phyloP scores from a whole-genome alignment of 2,888 invertebrate genomes.

The Melitaea athalia region DNA sequence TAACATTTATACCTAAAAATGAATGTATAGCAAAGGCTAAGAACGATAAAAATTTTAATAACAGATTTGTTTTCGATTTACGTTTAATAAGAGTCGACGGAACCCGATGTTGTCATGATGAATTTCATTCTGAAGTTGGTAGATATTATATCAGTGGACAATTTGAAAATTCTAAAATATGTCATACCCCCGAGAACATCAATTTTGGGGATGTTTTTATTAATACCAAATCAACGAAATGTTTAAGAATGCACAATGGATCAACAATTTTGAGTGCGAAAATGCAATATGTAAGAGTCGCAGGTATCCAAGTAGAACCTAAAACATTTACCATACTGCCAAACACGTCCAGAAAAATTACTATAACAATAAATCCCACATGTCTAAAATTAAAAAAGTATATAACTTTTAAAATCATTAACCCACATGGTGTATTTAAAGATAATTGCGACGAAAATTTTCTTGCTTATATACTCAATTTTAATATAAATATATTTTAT shows the following conservation, averaged over 20 bases:
- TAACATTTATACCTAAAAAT: constrained; percentile 64
- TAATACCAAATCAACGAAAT: constrained; percentile 58
- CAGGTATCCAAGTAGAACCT: constrained; percentile 70
- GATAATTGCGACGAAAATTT: constrained; percentile 48
- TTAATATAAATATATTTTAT: constrained; percentile 55
- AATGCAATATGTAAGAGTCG: constrained; percentile 62
- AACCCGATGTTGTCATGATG: constrained; percentile 62
- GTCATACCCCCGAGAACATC: constrained; percentile 71
- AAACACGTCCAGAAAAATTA: constrained; percentile 55
- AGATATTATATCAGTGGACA: constrained; percentile 82
- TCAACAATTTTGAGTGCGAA: constrained; percentile 65
- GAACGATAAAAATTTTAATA: constrained; percentile 51
- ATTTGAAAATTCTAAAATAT: constrained; percentile 74
- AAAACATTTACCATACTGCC: constrained; percentile 61
- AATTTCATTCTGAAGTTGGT: constrained; percentile 71
- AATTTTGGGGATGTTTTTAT: constrained; percentile 71
- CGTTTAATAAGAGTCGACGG: constrained; percentile 67
- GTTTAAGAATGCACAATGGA: constrained; percentile 70
- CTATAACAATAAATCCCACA: constrained; percentile 59
- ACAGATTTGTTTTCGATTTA: constrained; percentile 69
- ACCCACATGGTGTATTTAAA: constrained; percentile 51
- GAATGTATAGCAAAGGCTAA: constrained; percentile 69
- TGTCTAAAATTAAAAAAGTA: constrained; percentile 53
- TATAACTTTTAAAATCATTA: constrained; percentile 60
- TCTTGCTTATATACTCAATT: constrained; percentile 54